These are phyloP conservation scores for Mimas tiliae DNA, from an alignment of 2,888 invertebrate species.

Conservation along the genomic window DNA sequence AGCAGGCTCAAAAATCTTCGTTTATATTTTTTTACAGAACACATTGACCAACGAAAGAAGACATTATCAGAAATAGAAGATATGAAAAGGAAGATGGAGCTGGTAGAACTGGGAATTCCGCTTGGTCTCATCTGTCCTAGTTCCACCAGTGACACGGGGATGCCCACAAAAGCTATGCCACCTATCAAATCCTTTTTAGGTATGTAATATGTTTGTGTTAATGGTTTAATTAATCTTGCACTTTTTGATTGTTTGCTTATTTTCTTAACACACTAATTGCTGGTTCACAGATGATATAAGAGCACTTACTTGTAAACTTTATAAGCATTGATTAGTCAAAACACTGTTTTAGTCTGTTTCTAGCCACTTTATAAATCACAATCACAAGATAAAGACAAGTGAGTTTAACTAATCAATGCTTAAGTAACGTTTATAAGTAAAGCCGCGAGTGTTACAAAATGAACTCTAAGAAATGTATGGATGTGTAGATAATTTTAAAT, in stretches of 20 bases:
- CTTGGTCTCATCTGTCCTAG: constrained; percentile 76
- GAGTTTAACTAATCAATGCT: no score
- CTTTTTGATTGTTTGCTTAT: background rate
- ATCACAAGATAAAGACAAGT: no score
- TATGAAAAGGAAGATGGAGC: constrained; percentile 79
- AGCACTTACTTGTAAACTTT: no score
- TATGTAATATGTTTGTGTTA: constrained; percentile 44
- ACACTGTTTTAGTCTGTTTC: no score
- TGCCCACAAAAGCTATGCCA: constrained; percentile 82
- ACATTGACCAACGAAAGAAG: constrained; percentile 63
- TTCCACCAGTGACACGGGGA: constrained; percentile 66
- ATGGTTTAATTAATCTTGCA: background rate
- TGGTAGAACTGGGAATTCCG: constrained; percentile 77
- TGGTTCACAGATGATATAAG: no score
- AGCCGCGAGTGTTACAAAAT: no score
- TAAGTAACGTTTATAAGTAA: no score
- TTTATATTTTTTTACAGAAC: background rate
- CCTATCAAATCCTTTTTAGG: constrained; percentile 77
- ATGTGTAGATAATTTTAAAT: no score
- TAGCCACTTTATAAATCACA: no score
- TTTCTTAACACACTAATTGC: background rate
- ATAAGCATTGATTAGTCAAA: no score
- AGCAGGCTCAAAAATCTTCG: background rate
- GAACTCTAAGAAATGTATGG: no score
- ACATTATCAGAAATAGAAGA: constrained; percentile 75